Conservation (phyloP, 2,888 invertebrate genomes). For the Azorinus chamasolen region DNA sequence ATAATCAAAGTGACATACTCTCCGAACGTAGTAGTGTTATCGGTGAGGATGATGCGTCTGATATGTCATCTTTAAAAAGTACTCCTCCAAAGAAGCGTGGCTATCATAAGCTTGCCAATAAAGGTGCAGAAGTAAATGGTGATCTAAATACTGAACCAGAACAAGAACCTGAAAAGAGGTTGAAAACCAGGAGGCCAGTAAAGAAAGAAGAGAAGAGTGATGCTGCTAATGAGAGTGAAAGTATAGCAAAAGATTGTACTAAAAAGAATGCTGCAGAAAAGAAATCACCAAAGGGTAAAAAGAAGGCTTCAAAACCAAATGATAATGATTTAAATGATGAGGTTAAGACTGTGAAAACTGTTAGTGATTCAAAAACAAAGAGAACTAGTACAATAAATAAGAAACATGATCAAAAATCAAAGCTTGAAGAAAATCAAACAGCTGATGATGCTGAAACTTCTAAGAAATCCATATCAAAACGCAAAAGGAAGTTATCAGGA, state of each 20-base stretch:
- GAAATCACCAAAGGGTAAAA: conserved; percentile 28
- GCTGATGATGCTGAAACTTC: conserved; percentile 11
- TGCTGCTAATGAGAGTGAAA: not conserved
- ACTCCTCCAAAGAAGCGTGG: conserved; percentile 63
- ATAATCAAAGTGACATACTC: conserved; percentile 58
- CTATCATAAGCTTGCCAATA: conserved; percentile 45
- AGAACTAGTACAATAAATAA: conserved; percentile 2
- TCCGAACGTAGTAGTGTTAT: conserved; percentile 55
- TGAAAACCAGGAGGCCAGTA: conserved; percentile 9
- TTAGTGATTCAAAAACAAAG: too few species aligned
- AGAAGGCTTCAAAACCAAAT: conserved; percentile 10
- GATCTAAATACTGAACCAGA: conserved; percentile 22
- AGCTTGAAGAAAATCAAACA: conserved; percentile 17
- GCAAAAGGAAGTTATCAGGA: conserved; percentile 46
- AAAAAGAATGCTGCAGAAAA: conserved; percentile 25
- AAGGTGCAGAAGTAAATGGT: conserved; percentile 59
- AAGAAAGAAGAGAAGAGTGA: conserved; percentile 14
- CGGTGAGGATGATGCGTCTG: conserved; percentile 57
- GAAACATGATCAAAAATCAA: conserved; percentile 11
- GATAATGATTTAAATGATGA: conserved; percentile 11
- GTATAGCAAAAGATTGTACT: conserved; percentile 10
- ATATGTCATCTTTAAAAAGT: conserved; percentile 59
- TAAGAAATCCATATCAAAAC: conserved; percentile 29
- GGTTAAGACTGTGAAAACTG: not conserved
- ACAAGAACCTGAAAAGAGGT: conserved; percentile 7